Conservation (phyloP, 2,888 invertebrate species). For the Amphipoea lucens region DNA sequence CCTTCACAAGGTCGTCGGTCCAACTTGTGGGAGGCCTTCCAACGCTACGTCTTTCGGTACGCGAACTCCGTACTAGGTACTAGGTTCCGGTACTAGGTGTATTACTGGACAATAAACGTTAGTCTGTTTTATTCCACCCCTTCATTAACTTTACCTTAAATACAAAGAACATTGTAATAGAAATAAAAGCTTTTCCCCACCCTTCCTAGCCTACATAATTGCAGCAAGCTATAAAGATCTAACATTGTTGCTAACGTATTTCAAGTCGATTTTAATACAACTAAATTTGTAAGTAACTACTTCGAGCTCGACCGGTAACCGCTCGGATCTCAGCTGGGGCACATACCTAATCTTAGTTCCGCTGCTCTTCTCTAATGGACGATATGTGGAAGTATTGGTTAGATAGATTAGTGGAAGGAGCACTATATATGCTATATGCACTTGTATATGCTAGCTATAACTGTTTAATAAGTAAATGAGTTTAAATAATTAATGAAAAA, state of each 20-base stretch:
- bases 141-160: background rate
- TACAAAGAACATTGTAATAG: background rate
- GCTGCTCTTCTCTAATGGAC: constrained; percentile 40
- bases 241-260: constrained; percentile 11
- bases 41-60: no score
- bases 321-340: background rate
- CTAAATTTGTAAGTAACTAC: background rate
- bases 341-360: constrained; percentile 21
- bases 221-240: constrained; percentile 1
- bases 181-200: background rate
- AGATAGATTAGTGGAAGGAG: constrained; percentile 11
- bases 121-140: background rate
- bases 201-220: background rate
- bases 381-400: constrained; percentile 27
- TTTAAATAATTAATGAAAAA: background rate
- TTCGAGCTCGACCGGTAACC: constrained; percentile 11
- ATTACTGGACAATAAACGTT: background rate
- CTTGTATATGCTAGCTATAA: background rate
- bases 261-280: constrained; percentile 3
- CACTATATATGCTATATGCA: background rate
- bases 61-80: no score
- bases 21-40: no score
- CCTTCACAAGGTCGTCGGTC: no score
- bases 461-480: background rate
- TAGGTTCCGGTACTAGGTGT: no score